These are phyloP conservation scores for Drosophila kurseongensis DNA, from an alignment of 1,140 invertebrate species.

Conservation along the genomic window DNA sequence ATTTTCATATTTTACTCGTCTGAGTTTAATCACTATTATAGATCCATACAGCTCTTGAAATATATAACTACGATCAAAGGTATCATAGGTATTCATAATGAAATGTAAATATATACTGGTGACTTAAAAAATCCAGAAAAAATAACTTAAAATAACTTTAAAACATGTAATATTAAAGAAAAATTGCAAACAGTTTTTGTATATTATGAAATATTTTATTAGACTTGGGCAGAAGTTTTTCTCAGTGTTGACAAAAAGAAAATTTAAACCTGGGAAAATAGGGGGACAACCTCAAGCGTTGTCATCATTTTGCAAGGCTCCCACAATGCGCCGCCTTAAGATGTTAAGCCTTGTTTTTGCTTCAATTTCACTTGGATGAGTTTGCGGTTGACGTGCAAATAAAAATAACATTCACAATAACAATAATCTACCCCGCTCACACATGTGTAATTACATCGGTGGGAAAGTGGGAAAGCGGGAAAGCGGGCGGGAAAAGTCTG, in stretches of 20 bases:
- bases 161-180: too few relatives aligned
- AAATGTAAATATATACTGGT: too few relatives aligned
- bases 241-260: neutral
- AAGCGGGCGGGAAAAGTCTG: constrained; percentile 3
- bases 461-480: neutral
- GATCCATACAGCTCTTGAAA: too few relatives aligned
- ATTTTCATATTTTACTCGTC: too few relatives aligned
- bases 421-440: constrained; percentile 39
- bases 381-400: constrained; percentile 65
- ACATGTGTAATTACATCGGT: constrained; percentile 36
- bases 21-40: too few relatives aligned
- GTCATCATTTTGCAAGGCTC: constrained; percentile 66
- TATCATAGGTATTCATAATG: too few relatives aligned
- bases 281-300: constrained; percentile 29
- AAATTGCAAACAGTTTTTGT: too few relatives aligned
- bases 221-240: neutral
- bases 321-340: constrained; percentile 62
- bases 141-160: too few relatives aligned
- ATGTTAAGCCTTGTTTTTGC: constrained; percentile 76
- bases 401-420: constrained; percentile 69
- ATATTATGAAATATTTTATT: too few relatives aligned
- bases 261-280: neutral
- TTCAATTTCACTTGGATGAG: constrained; percentile 65
- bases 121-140: too few relatives aligned
- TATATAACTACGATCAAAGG: too few relatives aligned